Percentiles rank a stretch among this genome's conserved stretches.
phyloP scores from a whole-genome alignment of 2,113 vertebrate genomes.

The Malurus elegans region DNA sequence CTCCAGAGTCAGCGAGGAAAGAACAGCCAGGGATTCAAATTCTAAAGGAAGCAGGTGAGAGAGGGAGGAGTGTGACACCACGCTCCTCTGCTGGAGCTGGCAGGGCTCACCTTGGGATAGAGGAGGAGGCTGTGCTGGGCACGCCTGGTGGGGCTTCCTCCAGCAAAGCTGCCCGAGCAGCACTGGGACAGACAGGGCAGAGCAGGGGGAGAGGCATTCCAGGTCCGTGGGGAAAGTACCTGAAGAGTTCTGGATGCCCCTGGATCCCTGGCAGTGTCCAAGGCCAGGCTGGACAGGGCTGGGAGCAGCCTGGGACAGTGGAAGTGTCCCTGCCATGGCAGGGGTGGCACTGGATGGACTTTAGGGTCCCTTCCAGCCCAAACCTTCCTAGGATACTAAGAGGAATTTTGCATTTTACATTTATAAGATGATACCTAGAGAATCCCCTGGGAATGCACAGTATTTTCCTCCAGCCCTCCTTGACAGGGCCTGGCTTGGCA shows the following conservation, averaged over 20 bases:
- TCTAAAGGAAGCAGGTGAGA: neutral
- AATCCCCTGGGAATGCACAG: neutral
- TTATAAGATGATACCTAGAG: neutral
- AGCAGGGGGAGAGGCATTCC: neutral
- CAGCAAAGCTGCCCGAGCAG: neutral
- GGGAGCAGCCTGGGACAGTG: rapidly evolving
- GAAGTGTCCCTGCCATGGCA: neutral
- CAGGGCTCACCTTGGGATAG: neutral
- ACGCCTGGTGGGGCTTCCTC: rapidly evolving
- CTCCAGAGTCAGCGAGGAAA: neutral
- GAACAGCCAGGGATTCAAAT: neutral
- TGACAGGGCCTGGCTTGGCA: neutral
- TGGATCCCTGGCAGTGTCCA: neutral
- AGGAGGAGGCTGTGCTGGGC: neutral
- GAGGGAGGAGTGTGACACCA: neutral
- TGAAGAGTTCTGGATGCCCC: neutral
- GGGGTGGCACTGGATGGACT: rapidly evolving
- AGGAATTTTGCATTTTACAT: neutral
- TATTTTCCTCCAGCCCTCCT: neutral
- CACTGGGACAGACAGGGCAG: rapidly evolving
- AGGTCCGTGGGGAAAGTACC: neutral
- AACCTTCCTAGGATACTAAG: too few relatives aligned
- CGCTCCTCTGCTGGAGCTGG: neutral
- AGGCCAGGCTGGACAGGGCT: rapidly evolving
- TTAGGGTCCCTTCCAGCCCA: neutral